Conservation (phyloP, 2,888 invertebrate genomes). For the Heliconius ethilla region DNA sequence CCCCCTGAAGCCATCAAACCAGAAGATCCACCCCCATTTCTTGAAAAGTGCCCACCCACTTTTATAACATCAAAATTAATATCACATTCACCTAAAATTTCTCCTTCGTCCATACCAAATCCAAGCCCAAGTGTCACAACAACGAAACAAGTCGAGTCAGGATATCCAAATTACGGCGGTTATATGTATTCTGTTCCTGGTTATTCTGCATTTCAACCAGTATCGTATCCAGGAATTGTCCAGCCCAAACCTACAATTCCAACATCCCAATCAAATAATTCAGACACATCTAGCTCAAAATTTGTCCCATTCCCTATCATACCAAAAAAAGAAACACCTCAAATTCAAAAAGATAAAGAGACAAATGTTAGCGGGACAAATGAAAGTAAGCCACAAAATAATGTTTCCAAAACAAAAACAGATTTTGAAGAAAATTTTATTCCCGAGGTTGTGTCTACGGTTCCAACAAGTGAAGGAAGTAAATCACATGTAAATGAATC, state of each 20-base stretch:
- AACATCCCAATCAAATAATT: conserved; percentile 41
- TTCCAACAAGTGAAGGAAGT: conserved; percentile 51
- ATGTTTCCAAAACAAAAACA: conserved; percentile 54
- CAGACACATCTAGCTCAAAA: conserved; percentile 53
- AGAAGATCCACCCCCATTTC: conserved; percentile 56
- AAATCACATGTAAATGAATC: conserved; percentile 54
- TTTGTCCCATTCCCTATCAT: conserved; percentile 50
- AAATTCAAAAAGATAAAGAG: conserved; percentile 46
- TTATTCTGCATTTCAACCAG: conserved; percentile 76
- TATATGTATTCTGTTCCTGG: conserved; percentile 74
- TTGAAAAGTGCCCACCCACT: conserved; percentile 56
- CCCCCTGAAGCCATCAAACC: conserved; percentile 59
- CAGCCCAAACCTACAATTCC: conserved; percentile 55
- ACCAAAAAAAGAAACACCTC: conserved; percentile 48
- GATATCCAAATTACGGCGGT: conserved; percentile 67
- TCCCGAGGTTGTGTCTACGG: conserved; percentile 63
- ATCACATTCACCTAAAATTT: conserved; percentile 72
- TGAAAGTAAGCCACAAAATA: conserved; percentile 45
- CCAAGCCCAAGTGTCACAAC: conserved; percentile 73
- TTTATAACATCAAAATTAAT: conserved; percentile 65
- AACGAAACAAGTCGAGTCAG: conserved; percentile 63
- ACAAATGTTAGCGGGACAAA: conserved; percentile 46
- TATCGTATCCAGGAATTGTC: conserved; percentile 60
- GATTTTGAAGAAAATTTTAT: conserved; percentile 74
- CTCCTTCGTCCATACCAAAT: conserved; percentile 77